Conservation (phyloP, 1,140 invertebrate species). For the Neotoxoptera formosana region DNA sequence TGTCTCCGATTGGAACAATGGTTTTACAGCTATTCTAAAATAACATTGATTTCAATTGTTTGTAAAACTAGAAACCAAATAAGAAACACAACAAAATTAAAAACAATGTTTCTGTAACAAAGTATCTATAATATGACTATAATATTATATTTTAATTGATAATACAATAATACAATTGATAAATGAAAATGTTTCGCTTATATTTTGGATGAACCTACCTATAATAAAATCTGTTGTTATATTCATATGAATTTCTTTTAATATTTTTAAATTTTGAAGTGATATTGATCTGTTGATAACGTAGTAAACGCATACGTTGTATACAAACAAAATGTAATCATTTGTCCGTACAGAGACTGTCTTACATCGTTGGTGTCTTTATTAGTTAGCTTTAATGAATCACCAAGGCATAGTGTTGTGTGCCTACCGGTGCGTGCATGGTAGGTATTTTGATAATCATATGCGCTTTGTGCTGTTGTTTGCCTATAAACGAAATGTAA, state of each 20-base stretch:
- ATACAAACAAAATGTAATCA: background rate
- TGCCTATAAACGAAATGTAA: background rate
- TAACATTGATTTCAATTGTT: slow-evolving; percentile 13
- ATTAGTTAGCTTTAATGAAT: background rate
- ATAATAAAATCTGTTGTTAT: background rate
- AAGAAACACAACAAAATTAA: background rate
- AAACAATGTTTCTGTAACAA: background rate
- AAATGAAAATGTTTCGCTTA: background rate
- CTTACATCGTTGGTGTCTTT: background rate
- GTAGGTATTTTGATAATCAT: background rate
- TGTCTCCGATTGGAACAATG: background rate
- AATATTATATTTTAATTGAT: background rate
- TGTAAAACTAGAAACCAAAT: background rate
- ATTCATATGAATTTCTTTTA: no score
- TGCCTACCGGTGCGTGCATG: background rate
- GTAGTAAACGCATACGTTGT: background rate
- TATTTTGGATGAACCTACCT: background rate
- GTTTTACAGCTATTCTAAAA: background rate
- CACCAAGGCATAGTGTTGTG: background rate
- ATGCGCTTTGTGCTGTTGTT: background rate
- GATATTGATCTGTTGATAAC: background rate
- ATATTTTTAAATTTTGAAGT: background rate
- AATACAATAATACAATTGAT: background rate
- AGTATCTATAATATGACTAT: background rate
- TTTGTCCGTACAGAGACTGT: background rate